Evolutionary conservation across 2,888 invertebrate genomes (phyloP).

Genomic region (Druceiella hillmani): DNA sequence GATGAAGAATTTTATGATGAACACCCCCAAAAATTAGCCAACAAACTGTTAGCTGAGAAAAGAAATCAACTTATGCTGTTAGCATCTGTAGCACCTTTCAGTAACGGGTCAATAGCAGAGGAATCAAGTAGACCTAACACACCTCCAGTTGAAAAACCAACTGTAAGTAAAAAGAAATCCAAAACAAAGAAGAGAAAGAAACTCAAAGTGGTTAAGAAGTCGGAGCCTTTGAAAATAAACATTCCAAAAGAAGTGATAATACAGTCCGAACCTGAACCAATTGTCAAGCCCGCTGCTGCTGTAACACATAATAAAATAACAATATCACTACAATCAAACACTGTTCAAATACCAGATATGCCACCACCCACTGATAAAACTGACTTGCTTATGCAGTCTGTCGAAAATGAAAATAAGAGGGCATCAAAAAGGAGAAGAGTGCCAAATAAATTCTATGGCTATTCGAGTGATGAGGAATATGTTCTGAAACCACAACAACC

Average conservation of each 20-base stretch:
- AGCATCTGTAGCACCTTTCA: constrained; percentile 57
- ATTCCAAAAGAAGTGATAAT: constrained; percentile 50
- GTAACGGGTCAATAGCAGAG: constrained; percentile 51
- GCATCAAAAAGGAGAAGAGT: constrained; percentile 75
- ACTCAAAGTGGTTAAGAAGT: constrained; percentile 49
- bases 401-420: constrained; percentile 63
- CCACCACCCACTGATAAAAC: constrained; percentile 19
- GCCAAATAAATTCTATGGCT: constrained; percentile 83
- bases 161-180: constrained; percentile 37
- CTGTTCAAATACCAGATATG: constrained; percentile 43
- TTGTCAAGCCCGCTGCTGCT: not conserved
- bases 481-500: constrained; percentile 54
- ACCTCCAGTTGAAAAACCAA: constrained; percentile 36
- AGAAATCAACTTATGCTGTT: constrained; percentile 61
- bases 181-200: constrained; percentile 66
- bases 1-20: constrained; percentile 87
- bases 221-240: constrained; percentile 55
- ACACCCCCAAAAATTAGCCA: constrained; percentile 70
- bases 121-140: constrained; percentile 62
- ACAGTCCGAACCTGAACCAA: constrained; percentile 32
- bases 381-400: constrained; percentile 2
- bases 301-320: constrained; percentile 41
- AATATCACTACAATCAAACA: constrained; percentile 47
- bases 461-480: constrained; percentile 78
- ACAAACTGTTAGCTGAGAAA: constrained; percentile 68